Evolutionary conservation across 1,140 invertebrate genomes (phyloP).

Genomic region (Drosophila triauraria): DNA sequence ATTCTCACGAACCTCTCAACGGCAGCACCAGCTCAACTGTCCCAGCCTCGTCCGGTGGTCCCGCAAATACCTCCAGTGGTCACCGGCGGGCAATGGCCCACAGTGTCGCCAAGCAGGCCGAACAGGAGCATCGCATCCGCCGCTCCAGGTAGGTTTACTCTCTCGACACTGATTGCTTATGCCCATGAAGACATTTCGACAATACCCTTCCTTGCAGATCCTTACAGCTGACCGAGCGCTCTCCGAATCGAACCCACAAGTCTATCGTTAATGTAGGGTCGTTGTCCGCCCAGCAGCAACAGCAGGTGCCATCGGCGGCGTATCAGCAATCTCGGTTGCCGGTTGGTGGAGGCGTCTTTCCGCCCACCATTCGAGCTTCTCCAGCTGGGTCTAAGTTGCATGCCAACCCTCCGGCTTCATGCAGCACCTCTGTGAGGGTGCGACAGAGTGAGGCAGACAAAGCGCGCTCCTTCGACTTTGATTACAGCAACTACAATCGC

Average conservation of each 20-base stretch:
- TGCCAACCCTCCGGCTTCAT: slow-evolving; percentile 12
- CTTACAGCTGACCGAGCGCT: slow-evolving; percentile 80
- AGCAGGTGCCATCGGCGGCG: slow-evolving; percentile 13
- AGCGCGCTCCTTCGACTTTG: slow-evolving; percentile 81
- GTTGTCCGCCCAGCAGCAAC: slow-evolving; percentile 31
- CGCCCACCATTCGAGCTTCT: slow-evolving; percentile 57
- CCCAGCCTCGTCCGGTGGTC: background rate
- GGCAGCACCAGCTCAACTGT: slow-evolving; percentile 39
- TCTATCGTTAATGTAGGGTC: slow-evolving; percentile 65
- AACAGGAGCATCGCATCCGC: slow-evolving; percentile 79
- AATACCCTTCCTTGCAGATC: slow-evolving; percentile 59
- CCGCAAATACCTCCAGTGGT: slow-evolving; percentile 5
- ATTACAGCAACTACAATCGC: slow-evolving; percentile 75
- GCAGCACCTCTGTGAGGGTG: slow-evolving; percentile 15
- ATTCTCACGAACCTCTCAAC: slow-evolving; percentile 57
- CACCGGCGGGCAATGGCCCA: slow-evolving; percentile 59
- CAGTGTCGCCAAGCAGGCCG: slow-evolving; percentile 62
- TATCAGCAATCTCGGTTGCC: slow-evolving; percentile 57
- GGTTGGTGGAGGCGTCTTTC: slow-evolving; percentile 38
- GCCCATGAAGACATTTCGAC: background rate
- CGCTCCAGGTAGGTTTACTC: slow-evolving; percentile 76
- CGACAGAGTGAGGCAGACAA: slow-evolving; percentile 74
- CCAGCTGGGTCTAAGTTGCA: slow-evolving; percentile 29
- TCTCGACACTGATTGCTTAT: background rate
- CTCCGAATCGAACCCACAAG: slow-evolving; percentile 79